phyloP scores from a whole-genome alignment of 2,113 vertebrate species.

The Malurus alboscapulatus region DNA sequence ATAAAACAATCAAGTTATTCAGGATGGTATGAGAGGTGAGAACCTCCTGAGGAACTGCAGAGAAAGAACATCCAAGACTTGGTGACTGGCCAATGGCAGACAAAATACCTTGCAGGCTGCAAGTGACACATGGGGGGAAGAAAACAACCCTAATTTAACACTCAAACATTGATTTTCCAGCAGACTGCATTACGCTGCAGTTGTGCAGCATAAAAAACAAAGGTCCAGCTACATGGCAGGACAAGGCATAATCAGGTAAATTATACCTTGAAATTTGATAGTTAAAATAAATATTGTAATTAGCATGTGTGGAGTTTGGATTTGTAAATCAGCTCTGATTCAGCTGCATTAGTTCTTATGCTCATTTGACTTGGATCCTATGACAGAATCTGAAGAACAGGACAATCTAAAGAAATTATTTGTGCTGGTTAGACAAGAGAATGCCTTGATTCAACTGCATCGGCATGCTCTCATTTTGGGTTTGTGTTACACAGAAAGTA shows the following conservation, averaged over 20 bases:
- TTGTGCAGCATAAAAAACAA: not conserved
- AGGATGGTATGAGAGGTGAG: not conserved
- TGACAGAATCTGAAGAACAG: not conserved
- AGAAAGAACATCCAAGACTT: not conserved
- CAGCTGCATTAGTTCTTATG: not conserved
- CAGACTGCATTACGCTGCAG: not conserved
- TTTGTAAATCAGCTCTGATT: not conserved
- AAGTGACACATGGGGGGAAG: accelerated
- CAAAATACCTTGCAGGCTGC: not conserved
- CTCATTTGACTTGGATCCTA: not conserved
- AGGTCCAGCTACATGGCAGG: not conserved
- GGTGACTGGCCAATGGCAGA: not conserved
- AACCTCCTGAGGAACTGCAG: not conserved
- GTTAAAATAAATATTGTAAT: not conserved
- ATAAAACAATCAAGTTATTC: not conserved
- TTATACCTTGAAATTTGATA: not conserved
- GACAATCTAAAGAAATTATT: not conserved
- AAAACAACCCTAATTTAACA: not conserved
- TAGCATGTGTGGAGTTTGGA: not conserved
- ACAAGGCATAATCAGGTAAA: not conserved
- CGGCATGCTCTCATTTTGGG: not conserved
- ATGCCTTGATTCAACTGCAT: not conserved
- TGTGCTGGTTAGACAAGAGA: not conserved
- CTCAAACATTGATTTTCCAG: not conserved
- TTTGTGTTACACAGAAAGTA: not conserved